Evolutionary conservation across 2,888 invertebrate species (phyloP).

Genomic region (Parnassius apollo): DNA sequence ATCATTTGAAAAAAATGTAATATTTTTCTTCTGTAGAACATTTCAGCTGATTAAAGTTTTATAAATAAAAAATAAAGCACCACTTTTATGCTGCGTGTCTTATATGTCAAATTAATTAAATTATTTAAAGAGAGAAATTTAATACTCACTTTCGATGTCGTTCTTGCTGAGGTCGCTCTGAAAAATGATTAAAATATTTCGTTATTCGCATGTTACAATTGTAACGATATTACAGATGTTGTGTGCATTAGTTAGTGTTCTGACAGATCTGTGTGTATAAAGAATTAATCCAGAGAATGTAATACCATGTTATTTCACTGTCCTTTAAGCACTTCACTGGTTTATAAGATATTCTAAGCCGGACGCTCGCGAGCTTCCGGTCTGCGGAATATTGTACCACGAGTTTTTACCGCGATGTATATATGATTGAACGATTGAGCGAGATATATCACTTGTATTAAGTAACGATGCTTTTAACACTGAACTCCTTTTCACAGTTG

Average conservation of each 20-base stretch:
- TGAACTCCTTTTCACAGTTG: constrained; percentile 72
- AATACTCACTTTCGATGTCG: constrained; percentile 93
- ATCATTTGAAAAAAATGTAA: neutral
- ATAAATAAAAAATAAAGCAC: neutral
- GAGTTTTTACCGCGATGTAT: constrained; percentile 48
- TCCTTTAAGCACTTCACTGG: constrained; percentile 63
- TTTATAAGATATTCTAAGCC: constrained; percentile 36
- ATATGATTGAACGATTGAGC: neutral
- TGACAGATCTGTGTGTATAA: constrained; percentile 50
- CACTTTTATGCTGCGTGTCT: neutral
- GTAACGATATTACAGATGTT: constrained; percentile 45
- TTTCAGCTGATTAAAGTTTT: neutral
- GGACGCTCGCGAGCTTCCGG: constrained; percentile 61
- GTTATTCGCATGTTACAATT: constrained; percentile 62
- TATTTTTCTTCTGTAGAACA: neutral
- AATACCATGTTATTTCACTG: constrained; percentile 61
- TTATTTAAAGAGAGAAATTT: neutral
- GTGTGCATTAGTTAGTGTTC: constrained; percentile 55
- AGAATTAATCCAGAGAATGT: constrained; percentile 40
- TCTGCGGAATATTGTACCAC: constrained; percentile 63
- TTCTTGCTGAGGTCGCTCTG: constrained; percentile 93
- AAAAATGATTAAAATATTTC: constrained; percentile 77
- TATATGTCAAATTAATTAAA: neutral
- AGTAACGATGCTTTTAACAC: constrained; percentile 66
- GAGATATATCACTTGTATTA: constrained; percentile 50